A percentile compares a stretch with the other conserved stretches of the same genome.
Evolutionary conservation across 2,113 vertebrate species (phyloP).

Genomic region (Scytalopus superciliaris): DNA sequence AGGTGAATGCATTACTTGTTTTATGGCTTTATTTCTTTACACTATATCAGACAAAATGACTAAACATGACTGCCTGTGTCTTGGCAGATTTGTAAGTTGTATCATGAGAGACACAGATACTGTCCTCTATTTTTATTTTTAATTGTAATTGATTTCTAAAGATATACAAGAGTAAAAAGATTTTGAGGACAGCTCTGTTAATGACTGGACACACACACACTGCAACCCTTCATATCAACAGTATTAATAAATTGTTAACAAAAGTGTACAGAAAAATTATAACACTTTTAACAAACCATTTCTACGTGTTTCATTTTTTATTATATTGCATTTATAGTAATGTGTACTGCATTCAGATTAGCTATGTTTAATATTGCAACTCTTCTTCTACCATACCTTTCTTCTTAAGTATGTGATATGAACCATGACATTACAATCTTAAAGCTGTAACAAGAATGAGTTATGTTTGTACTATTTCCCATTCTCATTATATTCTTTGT

Average conservation of each 20-base stretch:
- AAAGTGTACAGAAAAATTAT: conserved; percentile 7
- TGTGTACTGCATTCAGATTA: conserved; percentile 65
- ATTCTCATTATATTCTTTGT: conserved; percentile 87
- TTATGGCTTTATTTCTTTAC: neutral
- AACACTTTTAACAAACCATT: conserved; percentile 49
- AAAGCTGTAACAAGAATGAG: conserved; percentile 83
- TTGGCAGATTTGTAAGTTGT: neutral
- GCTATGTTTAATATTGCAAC: conserved; percentile 61
- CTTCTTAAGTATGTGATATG: conserved; percentile 80
- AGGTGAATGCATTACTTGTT: neutral
- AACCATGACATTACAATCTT: conserved; percentile 86
- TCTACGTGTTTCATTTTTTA: neutral
- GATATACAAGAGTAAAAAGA: neutral
- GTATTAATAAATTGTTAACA: neutral
- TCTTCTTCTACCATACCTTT: conserved; percentile 69
- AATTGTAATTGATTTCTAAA: conserved; percentile 31
- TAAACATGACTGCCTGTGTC: neutral
- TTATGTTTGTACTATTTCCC: conserved; percentile 86
- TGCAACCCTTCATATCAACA: neutral
- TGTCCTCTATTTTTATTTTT: conserved; percentile 26
- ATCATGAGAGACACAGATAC: neutral
- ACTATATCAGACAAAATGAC: neutral
- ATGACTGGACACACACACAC: neutral
- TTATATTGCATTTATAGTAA: conserved; percentile 61
- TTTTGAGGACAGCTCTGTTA: neutral